These are phyloP conservation scores for Lordiphosa mommai DNA, from an alignment of 1,140 invertebrate genomes.

Conservation along the genomic window DNA sequence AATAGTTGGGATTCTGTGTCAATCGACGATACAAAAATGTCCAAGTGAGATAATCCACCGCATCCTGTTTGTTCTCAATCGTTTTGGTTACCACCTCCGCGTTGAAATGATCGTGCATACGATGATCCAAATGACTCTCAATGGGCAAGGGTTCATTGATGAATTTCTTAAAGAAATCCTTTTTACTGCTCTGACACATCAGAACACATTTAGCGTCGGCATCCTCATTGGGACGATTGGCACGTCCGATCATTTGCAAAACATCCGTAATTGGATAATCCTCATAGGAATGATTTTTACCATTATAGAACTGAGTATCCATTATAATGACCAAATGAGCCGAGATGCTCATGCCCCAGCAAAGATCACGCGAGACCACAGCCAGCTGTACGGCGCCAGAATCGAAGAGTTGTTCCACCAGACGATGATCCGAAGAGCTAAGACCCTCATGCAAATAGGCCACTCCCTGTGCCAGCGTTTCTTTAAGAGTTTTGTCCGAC, in stretches of 20 bases:
- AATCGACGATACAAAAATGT: slow-evolving; percentile 98
- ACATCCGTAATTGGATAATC: slow-evolving; percentile 99
- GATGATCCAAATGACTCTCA: slow-evolving; percentile 98
- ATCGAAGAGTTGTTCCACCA: slow-evolving; percentile 96
- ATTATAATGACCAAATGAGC: slow-evolving; percentile 97
- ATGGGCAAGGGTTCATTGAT: slow-evolving; percentile 98
- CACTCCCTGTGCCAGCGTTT: slow-evolving; percentile 95
- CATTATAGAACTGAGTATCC: slow-evolving; percentile 99
- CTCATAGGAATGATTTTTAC: slow-evolving; percentile 95
- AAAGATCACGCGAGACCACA: slow-evolving; percentile 93
- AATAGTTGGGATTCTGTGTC: slow-evolving; percentile 99
- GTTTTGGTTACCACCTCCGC: slow-evolving; percentile 99
- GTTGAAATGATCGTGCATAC: slow-evolving; percentile 99
- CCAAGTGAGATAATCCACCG: slow-evolving; percentile 99
- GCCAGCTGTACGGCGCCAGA: slow-evolving; percentile 96
- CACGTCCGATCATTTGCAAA: slow-evolving; percentile 97
- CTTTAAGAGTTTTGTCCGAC: slow-evolving; percentile 92
- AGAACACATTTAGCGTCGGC: slow-evolving; percentile 97
- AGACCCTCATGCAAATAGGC: slow-evolving; percentile 98
- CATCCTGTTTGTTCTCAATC: slow-evolving; percentile 99
- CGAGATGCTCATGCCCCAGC: slow-evolving; percentile 93
- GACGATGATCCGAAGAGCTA: slow-evolving; percentile 88
- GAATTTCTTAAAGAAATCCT: slow-evolving; percentile 99
- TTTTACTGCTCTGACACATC: slow-evolving; percentile 98
- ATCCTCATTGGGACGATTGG: slow-evolving; percentile 93